Evolutionary conservation across 2,113 vertebrate species (phyloP).

Genomic region (Caracal caracal): DNA sequence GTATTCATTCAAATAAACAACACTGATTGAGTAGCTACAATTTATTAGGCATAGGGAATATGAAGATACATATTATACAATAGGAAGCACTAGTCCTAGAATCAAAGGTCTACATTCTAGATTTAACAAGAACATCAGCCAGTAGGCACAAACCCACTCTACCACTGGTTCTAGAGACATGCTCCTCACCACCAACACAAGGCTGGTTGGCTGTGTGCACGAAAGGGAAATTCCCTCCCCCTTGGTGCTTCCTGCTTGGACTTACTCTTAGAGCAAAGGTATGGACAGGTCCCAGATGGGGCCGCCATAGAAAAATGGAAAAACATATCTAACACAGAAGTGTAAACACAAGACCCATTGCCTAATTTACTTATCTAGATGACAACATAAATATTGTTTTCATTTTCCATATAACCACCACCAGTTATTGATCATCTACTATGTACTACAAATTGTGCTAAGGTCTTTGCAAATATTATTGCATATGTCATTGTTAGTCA

Average conservation of each 20-base stretch:
- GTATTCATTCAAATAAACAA: neutral
- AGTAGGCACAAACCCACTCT: neutral
- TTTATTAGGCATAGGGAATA: neutral
- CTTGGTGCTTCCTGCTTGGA: neutral
- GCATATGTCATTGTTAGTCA: neutral
- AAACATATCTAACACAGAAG: neutral
- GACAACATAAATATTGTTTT: neutral
- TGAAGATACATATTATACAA: neutral
- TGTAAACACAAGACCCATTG: neutral
- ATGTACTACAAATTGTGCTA: neutral
- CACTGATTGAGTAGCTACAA: neutral
- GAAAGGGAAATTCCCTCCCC: neutral
- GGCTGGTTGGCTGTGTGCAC: neutral
- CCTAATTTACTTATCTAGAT: conserved; percentile 29
- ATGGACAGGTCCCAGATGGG: neutral
- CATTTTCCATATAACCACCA: neutral
- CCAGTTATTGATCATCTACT: neutral
- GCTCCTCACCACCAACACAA: neutral
- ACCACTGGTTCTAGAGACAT: neutral
- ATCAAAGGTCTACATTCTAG: neutral
- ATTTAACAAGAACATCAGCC: neutral
- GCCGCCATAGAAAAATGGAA: neutral
- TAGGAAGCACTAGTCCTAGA: neutral
- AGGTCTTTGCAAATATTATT: neutral
- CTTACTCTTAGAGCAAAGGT: neutral